Percentiles rank a stretch among this genome's conserved stretches.
Evolutionary conservation across 2,113 vertebrate genomes (phyloP).

Genomic region (Pycnonotus jocosus): DNA sequence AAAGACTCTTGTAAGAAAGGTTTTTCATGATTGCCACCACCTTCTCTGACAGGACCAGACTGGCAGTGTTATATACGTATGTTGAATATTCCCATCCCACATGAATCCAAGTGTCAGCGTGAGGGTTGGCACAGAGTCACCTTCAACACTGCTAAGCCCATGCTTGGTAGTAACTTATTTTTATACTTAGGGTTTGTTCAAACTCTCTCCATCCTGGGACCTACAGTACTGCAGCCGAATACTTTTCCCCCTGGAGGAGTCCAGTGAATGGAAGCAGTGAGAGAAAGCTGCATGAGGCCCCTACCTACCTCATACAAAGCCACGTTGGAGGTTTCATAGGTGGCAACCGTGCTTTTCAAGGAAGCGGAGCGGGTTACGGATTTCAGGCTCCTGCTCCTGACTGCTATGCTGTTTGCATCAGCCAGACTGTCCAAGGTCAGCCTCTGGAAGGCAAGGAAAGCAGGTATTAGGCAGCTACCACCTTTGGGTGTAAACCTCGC

Average conservation of each 20-base stretch:
- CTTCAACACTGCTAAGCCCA: not conserved
- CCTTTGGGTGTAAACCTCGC: not conserved
- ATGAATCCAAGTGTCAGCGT: not conserved
- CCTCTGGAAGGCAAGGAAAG: conserved; percentile 68
- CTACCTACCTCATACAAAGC: conserved; percentile 81
- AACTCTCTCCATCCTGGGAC: not conserved
- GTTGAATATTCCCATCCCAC: not conserved
- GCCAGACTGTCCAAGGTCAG: conserved; percentile 78
- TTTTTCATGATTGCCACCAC: not conserved
- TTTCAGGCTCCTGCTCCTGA: conserved; percentile 70
- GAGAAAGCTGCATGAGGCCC: not conserved
- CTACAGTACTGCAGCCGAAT: not conserved
- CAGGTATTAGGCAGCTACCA: not conserved
- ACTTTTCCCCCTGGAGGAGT: not conserved
- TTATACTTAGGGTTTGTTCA: not conserved
- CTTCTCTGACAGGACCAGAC: not conserved
- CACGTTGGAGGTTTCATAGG: conserved; percentile 78
- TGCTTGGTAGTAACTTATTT: not conserved
- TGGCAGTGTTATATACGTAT: not conserved
- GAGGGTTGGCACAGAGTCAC: not conserved
- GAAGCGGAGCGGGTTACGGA: conserved; percentile 69
- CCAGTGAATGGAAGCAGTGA: not conserved
- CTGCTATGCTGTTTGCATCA: conserved; percentile 71
- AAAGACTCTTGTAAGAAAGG: not conserved
- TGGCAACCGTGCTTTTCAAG: conserved; percentile 71